Evolutionary conservation across 2,888 invertebrate species (phyloP), one percentile per base, ranked within the genome.

Genomic region (Lasioglossum vierecki): DNA sequence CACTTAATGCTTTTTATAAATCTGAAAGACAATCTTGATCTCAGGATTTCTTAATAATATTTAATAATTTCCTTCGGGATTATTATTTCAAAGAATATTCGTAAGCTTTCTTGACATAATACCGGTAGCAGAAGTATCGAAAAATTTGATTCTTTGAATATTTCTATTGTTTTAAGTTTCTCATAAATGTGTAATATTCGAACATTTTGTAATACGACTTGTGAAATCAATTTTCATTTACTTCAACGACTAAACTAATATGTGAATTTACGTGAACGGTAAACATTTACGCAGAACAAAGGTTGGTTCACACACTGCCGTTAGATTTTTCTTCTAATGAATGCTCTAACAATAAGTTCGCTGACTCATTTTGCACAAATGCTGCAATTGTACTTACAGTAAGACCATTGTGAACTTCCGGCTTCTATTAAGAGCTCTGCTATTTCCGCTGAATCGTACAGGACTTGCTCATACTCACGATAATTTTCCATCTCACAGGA

Each of bases 261-360:
- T 6, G 18, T 22, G 49, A 49, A 6, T 49, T 22, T 53, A 53
- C 22, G 11, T n/a, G n/a, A n/a, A n/a, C 57, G n/a, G n/a, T 57
- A n/a, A 57, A 57, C 18, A 35, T 35, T 39, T 22, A 39, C 39
- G 35, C 22, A 57, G 30, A 68, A 53, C 44, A 53, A 35, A 41
- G 35, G 57, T n/a, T 11, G 57, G n/a, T 53, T 60, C 57, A 46
- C 66, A 41, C 66, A 53, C 39, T 73, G 73, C 66, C 49, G 63
- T 82, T 74, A 82, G 53, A 26, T 77, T 79, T 39, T 57, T 41
- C 30, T 72, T 63, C 66, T 66, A 72, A 82, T 53, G 53, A 68
- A 73, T 78, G 63, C 30, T 44, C 41, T 22, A 11, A 44, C 44
- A 44, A 44, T 44, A 44, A 26, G 44, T 66, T 60, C 68, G 53